phyloP scores from a whole-genome alignment of 2,888 invertebrate genomes.

The Cremastinae sp. region DNA sequence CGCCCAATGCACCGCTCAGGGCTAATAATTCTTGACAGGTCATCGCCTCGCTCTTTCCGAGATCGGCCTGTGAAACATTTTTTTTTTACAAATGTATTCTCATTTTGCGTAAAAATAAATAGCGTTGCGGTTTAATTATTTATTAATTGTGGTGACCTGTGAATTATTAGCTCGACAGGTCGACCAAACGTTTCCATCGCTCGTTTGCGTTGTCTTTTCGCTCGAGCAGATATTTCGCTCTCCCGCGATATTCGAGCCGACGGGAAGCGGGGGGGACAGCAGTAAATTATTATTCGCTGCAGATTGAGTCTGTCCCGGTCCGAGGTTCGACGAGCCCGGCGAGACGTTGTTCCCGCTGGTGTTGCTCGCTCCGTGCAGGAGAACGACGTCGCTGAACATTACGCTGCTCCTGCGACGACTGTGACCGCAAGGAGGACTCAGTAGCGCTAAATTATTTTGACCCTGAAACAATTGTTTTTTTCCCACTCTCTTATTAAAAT shows the following conservation, averaged over 20 bases:
- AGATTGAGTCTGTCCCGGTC: not conserved
- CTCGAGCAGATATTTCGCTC: conserved; percentile 88
- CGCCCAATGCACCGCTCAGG: conserved; percentile 94
- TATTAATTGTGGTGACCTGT: no score
- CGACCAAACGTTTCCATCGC: conserved; percentile 86
- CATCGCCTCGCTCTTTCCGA: conserved; percentile 85
- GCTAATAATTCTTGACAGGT: conserved; percentile 95
- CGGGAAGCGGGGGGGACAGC: conserved; percentile 5
- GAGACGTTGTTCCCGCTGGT: conserved; percentile 77
- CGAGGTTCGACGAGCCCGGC: conserved; percentile 70
- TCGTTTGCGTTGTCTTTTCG: conserved; percentile 94
- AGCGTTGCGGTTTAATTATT: no score
- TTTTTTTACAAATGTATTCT: no score
- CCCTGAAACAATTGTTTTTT: conserved; percentile 19
- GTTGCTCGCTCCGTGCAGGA: conserved; percentile 84
- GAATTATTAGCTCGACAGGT: conserved; percentile 73
- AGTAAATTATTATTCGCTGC: conserved; percentile 36
- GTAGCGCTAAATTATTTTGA: conserved; percentile 77
- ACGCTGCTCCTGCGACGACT: conserved; percentile 89
- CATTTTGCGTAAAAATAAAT: no score
- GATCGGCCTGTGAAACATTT: conserved; percentile 76
- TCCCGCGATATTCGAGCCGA: conserved; percentile 69
- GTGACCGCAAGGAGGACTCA: conserved; percentile 88
- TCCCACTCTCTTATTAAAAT: not conserved
- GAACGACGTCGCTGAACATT: conserved; percentile 93